phyloP scores from a whole-genome alignment of 2,888 invertebrate species.

The Acrobasis suavella region DNA sequence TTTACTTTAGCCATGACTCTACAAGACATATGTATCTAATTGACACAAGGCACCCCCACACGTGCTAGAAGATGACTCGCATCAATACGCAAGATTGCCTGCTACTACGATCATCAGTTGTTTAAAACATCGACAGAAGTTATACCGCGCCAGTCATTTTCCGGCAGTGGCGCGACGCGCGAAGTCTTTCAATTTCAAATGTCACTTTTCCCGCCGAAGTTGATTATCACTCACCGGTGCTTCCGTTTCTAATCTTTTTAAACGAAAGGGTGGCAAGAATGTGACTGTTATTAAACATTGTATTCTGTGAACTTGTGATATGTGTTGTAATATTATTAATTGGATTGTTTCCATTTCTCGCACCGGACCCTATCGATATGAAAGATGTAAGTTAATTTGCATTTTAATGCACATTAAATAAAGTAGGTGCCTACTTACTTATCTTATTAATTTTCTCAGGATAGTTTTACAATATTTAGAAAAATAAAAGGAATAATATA shows the following conservation, averaged over 20 bases:
- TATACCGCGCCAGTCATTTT: slow-evolving; percentile 53
- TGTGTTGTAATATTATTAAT: neutral
- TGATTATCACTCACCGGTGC: neutral
- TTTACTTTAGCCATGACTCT: too few species aligned
- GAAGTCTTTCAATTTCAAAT: slow-evolving; percentile 52
- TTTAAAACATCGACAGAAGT: slow-evolving; percentile 42
- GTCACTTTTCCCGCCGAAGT: slow-evolving; percentile 43
- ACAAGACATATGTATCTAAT: too few species aligned
- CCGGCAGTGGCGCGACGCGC: slow-evolving; percentile 47
- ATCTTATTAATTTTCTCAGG: too few species aligned
- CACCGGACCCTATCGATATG: slow-evolving; percentile 11
- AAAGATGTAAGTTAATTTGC: neutral
- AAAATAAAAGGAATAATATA: too few species aligned
- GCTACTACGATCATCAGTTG: slow-evolving; percentile 35
- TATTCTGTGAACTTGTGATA: neutral
- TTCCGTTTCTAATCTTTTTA: slow-evolving; percentile 12
- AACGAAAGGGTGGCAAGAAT: slow-evolving; percentile 9
- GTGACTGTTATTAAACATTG: neutral
- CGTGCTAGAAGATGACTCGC: neutral
- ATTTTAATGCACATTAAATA: too few species aligned
- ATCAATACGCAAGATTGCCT: neutral
- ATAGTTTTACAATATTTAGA: too few species aligned
- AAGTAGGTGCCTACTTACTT: too few species aligned
- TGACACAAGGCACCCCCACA: neutral
- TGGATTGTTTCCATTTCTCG: neutral